These are phyloP conservation scores for Cydia strobilella DNA, from an alignment of 1,140 invertebrate species.

Conservation along the genomic window DNA sequence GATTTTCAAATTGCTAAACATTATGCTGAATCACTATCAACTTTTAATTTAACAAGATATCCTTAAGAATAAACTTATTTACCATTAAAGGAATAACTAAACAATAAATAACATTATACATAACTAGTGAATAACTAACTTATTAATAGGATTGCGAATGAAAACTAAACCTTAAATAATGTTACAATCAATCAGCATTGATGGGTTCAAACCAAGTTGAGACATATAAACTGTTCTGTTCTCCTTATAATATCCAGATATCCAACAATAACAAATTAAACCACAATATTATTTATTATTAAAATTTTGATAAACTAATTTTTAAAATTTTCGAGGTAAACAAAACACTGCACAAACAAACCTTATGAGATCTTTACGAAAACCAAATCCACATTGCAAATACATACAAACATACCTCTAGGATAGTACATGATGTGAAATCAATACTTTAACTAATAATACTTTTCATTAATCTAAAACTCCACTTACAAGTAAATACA, in stretches of 20 bases:
- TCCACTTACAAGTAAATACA: constrained; percentile 39
- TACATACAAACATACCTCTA: constrained; percentile 69
- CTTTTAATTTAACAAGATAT: constrained; percentile 19
- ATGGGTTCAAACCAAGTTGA: constrained; percentile 34
- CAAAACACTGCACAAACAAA: constrained; percentile 79
- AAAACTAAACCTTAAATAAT: constrained; percentile 30
- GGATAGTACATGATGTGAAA: constrained; percentile 52
- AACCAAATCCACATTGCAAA: constrained; percentile 73
- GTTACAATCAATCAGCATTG: constrained; percentile 41
- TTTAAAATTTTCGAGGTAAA: constrained; percentile 77
- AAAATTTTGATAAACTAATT: constrained; percentile 65
- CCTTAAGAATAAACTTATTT: background rate
- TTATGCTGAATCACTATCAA: constrained; percentile 23
- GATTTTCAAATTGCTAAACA: constrained; percentile 6
- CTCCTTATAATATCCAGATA: constrained; percentile 39
- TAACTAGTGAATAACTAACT: constrained; percentile 1
- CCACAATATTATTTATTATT: constrained; percentile 49
- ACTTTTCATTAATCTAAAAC: constrained; percentile 52
- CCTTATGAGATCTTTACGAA: constrained; percentile 79
- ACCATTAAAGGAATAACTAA: constrained; percentile 48
- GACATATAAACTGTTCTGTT: constrained; percentile 48
- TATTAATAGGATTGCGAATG: constrained; percentile 10
- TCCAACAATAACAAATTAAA: constrained; percentile 57
- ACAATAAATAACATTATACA: constrained; percentile 74
- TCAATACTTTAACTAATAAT: constrained; percentile 68